Conservation (phyloP, 2,797 vertebrate genomes). For the Sebastes oblongus region DNA sequence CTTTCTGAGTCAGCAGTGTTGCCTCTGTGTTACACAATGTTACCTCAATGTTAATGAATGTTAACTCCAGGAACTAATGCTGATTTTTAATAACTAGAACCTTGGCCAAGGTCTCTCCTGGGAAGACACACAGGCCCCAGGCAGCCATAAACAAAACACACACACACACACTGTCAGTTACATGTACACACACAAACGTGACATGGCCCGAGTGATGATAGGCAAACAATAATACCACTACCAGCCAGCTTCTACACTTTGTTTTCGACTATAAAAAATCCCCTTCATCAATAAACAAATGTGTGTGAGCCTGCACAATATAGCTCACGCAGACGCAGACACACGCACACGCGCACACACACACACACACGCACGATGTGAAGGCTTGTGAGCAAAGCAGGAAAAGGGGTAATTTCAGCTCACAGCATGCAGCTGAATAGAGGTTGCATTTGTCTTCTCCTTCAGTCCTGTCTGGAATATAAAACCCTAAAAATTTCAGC, state of each 20-base stretch:
- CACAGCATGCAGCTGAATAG: constrained; percentile 61
- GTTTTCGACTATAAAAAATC: constrained; percentile 34
- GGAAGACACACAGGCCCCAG: constrained; percentile 6
- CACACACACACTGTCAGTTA: neutral
- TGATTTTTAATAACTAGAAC: constrained; percentile 40
- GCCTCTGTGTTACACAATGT: constrained; percentile 24
- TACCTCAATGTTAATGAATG: neutral
- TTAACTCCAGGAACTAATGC: constrained; percentile 29
- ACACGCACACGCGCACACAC: constrained; percentile 26
- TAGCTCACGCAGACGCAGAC: constrained; percentile 16
- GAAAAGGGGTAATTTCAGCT: constrained; percentile 61
- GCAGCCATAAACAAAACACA: neutral
- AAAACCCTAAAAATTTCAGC: constrained; percentile 39
- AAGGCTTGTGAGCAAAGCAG: constrained; percentile 51
- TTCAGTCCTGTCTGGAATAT: constrained; percentile 59
- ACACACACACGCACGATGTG: constrained; percentile 56
- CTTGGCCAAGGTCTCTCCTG: constrained; percentile 26
- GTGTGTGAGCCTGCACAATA: constrained; percentile 27
- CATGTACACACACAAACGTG: neutral
- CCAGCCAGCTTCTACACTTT: neutral
- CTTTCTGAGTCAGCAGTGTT: constrained; percentile 4
- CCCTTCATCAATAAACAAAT: constrained; percentile 58
- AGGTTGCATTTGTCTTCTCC: constrained; percentile 64
- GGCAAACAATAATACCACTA: constrained; percentile 5
- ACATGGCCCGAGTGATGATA: neutral